Base-by-base conservation (phyloP, 2,888 invertebrate species). In the Epinotia nisella region DNA sequence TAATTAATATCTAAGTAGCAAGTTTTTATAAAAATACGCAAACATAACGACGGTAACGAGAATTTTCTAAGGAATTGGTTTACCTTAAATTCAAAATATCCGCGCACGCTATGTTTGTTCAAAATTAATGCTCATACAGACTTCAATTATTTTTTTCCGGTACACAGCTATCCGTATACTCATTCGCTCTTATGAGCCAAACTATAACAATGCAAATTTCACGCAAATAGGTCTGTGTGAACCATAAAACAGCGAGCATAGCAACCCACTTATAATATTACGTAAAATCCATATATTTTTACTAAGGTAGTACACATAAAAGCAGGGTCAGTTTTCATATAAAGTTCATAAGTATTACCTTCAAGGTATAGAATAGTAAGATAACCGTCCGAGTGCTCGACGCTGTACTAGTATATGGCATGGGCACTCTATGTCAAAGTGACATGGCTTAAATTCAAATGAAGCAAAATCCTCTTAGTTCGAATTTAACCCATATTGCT, bases 271-370 rank as follows among this genome's bases (percentile, higher is more conserved):
- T 49, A 61, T 61, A 56, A 56, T 70, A 62, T 62, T 49, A 45
- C 4, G 39, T 21, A 53, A 21, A 29, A 61, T 71, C 61, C 64
- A 65, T 65, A 60, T 61, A 21, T 60, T 71, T 71, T 71, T 71
- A 67, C 71, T 55, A 66, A 67, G 66, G 71, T 71, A 71, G 53
- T 66, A 24, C 55, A 41, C 66, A 55, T 71, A 71, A 67, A 66
- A 60, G 11, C 35, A 53, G 41, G 60, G 66, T 11, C 41, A 24
- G 35, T 60, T 71, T 60, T 19, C 71, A 71, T 71, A 29, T n/a
- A 60, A 41, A 67, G 60, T 67, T 55, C 51, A n/a, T 11, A 60
- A 21, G n/a, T 21, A 45, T 29, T 29, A n/a, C 21, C 11, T 17
- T 5, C n/a, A 49, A 29, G 49, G 29, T n/a, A 29, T 49, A 13